These are phyloP conservation scores for Apotomis turbidana DNA, from an alignment of 2,888 invertebrate species.

Conservation along the genomic window DNA sequence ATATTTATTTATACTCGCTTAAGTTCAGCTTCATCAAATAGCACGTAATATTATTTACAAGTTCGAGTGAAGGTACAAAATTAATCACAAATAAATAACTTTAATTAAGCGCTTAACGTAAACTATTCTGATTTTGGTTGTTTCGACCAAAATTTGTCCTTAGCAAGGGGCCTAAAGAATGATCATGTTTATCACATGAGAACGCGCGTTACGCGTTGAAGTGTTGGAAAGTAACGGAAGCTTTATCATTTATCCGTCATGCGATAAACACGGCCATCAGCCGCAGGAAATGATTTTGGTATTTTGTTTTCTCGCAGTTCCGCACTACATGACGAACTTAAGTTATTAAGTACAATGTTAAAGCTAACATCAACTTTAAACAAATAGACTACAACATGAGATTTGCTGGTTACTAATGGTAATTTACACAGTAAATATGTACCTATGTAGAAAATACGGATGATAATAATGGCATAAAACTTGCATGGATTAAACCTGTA, in stretches of 20 bases:
- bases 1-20: constrained; percentile 82
- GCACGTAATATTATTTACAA: constrained; percentile 80
- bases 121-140: constrained; percentile 75
- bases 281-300: constrained; percentile 64
- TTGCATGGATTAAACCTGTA: constrained; percentile 19
- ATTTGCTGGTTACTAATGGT: constrained; percentile 28
- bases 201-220: no score
- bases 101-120: constrained; percentile 71
- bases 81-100: constrained; percentile 80
- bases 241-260: no score
- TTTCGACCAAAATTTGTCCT: constrained; percentile 63
- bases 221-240: no score
- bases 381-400: constrained; percentile 61
- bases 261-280: no score
- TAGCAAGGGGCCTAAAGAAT: constrained; percentile 45
- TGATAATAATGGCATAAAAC: constrained; percentile 20
- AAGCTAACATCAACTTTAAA: constrained; percentile 70
- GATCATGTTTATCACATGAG: no score
- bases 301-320: constrained; percentile 52
- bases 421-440: constrained; percentile 34
- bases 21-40: constrained; percentile 79
- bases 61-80: constrained; percentile 76
- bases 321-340: constrained; percentile 62
- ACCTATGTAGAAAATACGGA: constrained; percentile 25
- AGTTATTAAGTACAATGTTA: constrained; percentile 67